Conservation (phyloP, 2,888 invertebrate species). For the Poecilus cupreus region DNA sequence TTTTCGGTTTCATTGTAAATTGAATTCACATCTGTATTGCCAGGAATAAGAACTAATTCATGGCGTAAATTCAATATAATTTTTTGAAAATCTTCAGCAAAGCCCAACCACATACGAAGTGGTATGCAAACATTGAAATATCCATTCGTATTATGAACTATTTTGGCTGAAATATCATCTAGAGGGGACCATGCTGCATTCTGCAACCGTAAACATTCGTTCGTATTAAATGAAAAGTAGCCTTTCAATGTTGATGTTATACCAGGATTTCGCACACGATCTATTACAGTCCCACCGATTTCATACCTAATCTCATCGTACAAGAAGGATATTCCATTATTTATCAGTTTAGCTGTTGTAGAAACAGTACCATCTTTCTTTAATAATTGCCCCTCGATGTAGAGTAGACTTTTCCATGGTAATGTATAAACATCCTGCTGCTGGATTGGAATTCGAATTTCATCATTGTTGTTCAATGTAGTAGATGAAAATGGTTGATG, state of each 20-base stretch:
- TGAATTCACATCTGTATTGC: neutral
- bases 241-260: constrained; percentile 68
- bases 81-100: constrained; percentile 69
- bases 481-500: constrained; percentile 64
- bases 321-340: constrained; percentile 61
- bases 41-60: constrained; percentile 68
- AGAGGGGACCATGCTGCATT: constrained; percentile 64
- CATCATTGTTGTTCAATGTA: constrained; percentile 65
- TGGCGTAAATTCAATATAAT: constrained; percentile 69
- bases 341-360: constrained; percentile 42
- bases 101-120: constrained; percentile 67
- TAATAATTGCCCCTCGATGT: constrained; percentile 62
- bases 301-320: constrained; percentile 69
- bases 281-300: constrained; percentile 67
- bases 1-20: no score
- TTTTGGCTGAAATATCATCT: constrained; percentile 40
- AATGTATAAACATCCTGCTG: constrained; percentile 64
- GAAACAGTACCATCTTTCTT: no score
- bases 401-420: constrained; percentile 63
- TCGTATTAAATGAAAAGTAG: constrained; percentile 66
- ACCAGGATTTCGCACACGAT: constrained; percentile 67
- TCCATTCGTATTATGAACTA: constrained; percentile 59
- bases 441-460: constrained; percentile 65
- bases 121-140: constrained; percentile 59
- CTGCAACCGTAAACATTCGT: constrained; percentile 63